Conservation (phyloP, 1,140 invertebrate species). For the Teleopsis dalmanni region DNA sequence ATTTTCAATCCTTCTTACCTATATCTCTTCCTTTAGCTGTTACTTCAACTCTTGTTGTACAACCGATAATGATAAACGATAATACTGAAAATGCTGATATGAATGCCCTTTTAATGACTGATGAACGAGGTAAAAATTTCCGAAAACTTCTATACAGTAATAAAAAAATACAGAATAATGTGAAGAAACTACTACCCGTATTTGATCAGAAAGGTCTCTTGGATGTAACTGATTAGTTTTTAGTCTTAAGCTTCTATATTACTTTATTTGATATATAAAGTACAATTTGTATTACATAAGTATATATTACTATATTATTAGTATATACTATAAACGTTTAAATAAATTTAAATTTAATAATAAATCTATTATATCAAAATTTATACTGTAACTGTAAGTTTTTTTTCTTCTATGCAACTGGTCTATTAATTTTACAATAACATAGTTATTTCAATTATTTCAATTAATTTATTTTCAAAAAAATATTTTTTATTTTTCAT, state of each 20-base stretch:
- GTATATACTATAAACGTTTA: background rate
- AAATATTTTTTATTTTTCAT: too few species aligned
- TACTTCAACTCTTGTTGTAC: slow-evolving; percentile 14
- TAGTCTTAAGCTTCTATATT: too few species aligned
- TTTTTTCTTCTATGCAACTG: too few species aligned
- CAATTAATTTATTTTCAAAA: too few species aligned
- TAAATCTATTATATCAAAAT: background rate
- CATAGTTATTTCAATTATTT: too few species aligned
- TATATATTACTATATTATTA: background rate
- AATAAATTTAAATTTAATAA: background rate
- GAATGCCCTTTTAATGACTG: slow-evolving; percentile 21
- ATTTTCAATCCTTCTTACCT: too few species aligned
- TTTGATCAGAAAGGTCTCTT: slow-evolving; percentile 29
- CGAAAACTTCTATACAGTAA: slow-evolving; percentile 21
- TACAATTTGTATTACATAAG: too few species aligned
- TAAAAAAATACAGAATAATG: slow-evolving; percentile 15
- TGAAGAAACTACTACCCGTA: slow-evolving; percentile 25
- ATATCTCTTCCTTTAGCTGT: slow-evolving; percentile 26
- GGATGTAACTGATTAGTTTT: slow-evolving; percentile 16
- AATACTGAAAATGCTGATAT: slow-evolving; percentile 32
- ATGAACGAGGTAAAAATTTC: slow-evolving; percentile 27
- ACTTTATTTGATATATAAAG: too few species aligned
- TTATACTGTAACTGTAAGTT: background rate
- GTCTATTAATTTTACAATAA: too few species aligned
- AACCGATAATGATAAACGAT: slow-evolving; percentile 27